phyloP scores from a whole-genome alignment of 2,888 invertebrate genomes.

The Baccha elongata region DNA sequence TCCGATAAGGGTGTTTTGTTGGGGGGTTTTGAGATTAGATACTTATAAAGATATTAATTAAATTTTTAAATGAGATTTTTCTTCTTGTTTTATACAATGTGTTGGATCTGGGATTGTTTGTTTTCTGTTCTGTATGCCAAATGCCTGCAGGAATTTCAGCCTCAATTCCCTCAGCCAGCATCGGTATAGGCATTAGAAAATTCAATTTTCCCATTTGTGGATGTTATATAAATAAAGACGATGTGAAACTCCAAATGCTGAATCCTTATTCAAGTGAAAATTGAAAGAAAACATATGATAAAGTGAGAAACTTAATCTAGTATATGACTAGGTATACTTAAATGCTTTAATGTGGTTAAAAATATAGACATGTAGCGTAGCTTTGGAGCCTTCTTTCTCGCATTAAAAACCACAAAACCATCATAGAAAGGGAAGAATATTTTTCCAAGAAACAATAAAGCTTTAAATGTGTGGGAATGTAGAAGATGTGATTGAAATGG shows the following conservation, averaged over 20 bases:
- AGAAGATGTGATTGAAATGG: too few species aligned
- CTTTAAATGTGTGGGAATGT: too few species aligned
- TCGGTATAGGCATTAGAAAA: slow-evolving; percentile 9
- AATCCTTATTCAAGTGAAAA: slow-evolving; percentile 53
- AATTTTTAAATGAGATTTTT: slow-evolving; percentile 66
- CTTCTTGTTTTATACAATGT: slow-evolving; percentile 22
- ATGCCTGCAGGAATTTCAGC: neutral
- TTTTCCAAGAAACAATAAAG: too few species aligned
- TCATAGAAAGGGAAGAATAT: too few species aligned
- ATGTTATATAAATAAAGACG: slow-evolving; percentile 35
- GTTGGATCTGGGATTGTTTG: slow-evolving; percentile 19
- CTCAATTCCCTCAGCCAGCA: slow-evolving; percentile 9
- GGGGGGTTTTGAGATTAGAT: slow-evolving; percentile 50
- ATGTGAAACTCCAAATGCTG: slow-evolving; percentile 48
- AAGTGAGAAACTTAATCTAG: slow-evolving; percentile 44
- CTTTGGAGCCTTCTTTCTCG: too few species aligned
- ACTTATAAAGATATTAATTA: slow-evolving; percentile 69
- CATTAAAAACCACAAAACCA: too few species aligned
- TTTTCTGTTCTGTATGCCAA: neutral
- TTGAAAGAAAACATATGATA: slow-evolving; percentile 69
- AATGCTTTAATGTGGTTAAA: too few species aligned
- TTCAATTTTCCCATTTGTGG: slow-evolving; percentile 45
- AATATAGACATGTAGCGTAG: too few species aligned
- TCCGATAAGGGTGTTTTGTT: neutral
- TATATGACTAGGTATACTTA: too few species aligned